Conservation (phyloP, 2,888 invertebrate genomes). For the Papilio gigon region DNA sequence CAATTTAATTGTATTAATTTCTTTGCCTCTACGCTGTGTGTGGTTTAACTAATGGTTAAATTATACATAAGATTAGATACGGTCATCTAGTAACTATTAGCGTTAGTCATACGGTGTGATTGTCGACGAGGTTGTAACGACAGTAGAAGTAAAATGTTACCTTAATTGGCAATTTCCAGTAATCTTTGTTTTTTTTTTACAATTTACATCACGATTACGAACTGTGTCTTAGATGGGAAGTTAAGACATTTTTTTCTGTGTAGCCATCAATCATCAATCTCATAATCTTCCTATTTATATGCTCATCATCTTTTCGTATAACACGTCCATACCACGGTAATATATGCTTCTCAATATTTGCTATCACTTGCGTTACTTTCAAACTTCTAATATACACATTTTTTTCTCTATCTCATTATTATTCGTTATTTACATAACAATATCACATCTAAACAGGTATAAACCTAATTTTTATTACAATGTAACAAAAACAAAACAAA, state of each 20-base stretch:
- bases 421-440: not conserved
- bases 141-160: conserved; percentile 46
- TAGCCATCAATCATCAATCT: too few relatives aligned
- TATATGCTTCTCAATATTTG: too few relatives aligned
- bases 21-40: conserved; percentile 55
- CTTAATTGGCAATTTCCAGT: conserved; percentile 37
- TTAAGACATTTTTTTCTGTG: too few relatives aligned
- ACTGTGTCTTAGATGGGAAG: too few relatives aligned
- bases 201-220: not conserved
- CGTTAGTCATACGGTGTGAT: conserved; percentile 60
- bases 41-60: conserved; percentile 66
- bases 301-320: too few relatives aligned
- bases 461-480: conserved; percentile 8
- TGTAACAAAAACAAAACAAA: conserved; percentile 18
- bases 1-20: conserved; percentile 33
- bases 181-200: conserved; percentile 16
- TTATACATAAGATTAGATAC: conserved; percentile 63
- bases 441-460: not conserved
- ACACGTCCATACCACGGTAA: too few relatives aligned
- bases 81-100: conserved; percentile 68
- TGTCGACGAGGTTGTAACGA: conserved; percentile 56
- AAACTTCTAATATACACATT: too few relatives aligned
- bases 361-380: too few relatives aligned
- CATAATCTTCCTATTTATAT: too few relatives aligned
- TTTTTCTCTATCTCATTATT: too few relatives aligned